Conservation (phyloP, 2,113 vertebrate species). For the Anthoscopus minutus region DNA sequence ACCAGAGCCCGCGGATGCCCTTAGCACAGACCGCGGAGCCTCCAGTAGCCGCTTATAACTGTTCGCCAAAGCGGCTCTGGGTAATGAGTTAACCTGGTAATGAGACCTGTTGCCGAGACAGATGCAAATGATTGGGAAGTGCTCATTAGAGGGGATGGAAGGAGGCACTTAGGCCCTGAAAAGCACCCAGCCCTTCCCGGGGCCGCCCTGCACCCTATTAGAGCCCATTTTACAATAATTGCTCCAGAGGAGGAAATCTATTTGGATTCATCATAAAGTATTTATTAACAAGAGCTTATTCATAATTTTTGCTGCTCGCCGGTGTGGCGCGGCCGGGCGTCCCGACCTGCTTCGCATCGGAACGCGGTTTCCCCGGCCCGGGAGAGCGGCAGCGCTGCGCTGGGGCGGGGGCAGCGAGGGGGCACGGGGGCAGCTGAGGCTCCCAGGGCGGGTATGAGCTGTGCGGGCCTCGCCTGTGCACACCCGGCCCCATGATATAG, state of each 20-base stretch:
- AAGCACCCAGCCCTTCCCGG: constrained; percentile 5
- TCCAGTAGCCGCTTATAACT: neutral
- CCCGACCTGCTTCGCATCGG: neutral
- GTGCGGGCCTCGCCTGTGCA: neutral
- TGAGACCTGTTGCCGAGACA: constrained; percentile 38
- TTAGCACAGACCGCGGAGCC: fast-evolving
- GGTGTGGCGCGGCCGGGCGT: neutral
- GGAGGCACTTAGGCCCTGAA: constrained; percentile 43
- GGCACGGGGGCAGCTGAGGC: neutral
- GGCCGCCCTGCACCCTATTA: neutral
- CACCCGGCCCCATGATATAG: fast-evolving
- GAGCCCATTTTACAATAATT: constrained; percentile 57
- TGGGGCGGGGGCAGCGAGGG: neutral
- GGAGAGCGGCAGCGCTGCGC: fast-evolving
- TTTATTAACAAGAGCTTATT: constrained; percentile 54
- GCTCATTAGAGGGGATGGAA: constrained; percentile 41
- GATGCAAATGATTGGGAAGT: constrained; percentile 49
- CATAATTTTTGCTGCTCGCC: constrained; percentile 26
- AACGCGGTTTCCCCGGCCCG: neutral
- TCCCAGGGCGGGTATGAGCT: neutral
- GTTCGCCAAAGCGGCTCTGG: neutral
- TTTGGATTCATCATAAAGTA: constrained; percentile 54
- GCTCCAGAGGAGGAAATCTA: constrained; percentile 58
- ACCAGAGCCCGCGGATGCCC: fast-evolving
- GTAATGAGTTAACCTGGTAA: constrained; percentile 44